Percentiles rank a stretch among this genome's conserved stretches.
These are phyloP conservation scores for Mus spretus DNA, from an alignment of 2,797 vertebrate species.

Conservation along the genomic window DNA sequence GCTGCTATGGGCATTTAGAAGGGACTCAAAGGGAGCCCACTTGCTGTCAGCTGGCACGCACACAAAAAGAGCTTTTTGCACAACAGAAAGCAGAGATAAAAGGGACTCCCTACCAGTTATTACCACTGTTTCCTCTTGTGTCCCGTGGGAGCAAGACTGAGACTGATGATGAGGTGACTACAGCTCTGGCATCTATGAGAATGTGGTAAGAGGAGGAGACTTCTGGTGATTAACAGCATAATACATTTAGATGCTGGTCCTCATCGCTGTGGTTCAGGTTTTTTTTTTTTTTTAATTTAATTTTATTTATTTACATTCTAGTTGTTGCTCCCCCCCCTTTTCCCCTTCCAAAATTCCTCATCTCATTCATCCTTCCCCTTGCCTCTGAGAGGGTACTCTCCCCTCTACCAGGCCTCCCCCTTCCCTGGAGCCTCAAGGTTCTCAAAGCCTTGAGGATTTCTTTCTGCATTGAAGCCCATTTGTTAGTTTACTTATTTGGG, in stretches of 20 bases:
- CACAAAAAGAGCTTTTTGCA: background rate
- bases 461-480: background rate
- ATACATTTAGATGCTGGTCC: background rate
- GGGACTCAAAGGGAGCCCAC: background rate
- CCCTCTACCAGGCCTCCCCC: background rate
- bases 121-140: background rate
- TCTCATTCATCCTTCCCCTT: background rate
- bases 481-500: background rate
- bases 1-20: background rate
- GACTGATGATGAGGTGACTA: background rate
- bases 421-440: background rate
- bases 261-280: background rate
- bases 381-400: background rate
- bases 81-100: background rate
- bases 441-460: background rate
- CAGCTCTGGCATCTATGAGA: background rate
- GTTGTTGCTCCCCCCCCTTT: background rate
- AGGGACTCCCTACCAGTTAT: background rate
- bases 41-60: background rate
- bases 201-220: background rate
- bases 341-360: background rate
- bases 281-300: slow-evolving; percentile 10
- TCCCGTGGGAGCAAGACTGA: background rate
- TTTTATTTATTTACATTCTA: background rate
- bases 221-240: background rate